These are phyloP conservation scores for Notarius quadriscutis DNA, from an alignment of 2,113 vertebrate genomes.

Conservation along the genomic window DNA sequence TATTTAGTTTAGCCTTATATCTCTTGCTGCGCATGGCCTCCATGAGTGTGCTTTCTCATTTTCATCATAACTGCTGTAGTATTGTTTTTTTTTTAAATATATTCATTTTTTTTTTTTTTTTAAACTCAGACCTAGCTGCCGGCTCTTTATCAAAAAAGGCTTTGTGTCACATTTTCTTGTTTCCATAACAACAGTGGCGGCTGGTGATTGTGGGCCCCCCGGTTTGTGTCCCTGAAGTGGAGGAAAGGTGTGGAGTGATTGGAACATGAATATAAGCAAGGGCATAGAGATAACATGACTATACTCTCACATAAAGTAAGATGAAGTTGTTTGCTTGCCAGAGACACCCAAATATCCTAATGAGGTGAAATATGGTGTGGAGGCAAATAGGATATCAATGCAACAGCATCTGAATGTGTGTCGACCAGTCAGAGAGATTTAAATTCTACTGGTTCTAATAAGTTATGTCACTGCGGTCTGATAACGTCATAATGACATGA, in stretches of 20 bases:
- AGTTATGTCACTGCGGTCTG: not conserved
- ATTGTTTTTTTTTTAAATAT: conserved; percentile 42
- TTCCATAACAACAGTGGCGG: conserved; percentile 81
- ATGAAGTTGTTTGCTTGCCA: conserved; percentile 31
- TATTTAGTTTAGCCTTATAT: not conserved
- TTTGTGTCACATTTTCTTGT: conserved; percentile 76
- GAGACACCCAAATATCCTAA: not conserved
- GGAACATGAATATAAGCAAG: conserved; percentile 50
- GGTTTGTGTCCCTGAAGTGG: conserved; percentile 69
- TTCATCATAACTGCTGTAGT: conserved; percentile 32
- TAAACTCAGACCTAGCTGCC: conserved; percentile 63
- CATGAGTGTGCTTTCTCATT: conserved; percentile 29
- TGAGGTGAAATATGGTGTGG: not conserved
- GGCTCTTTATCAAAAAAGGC: conserved; percentile 56
- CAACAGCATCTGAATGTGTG: not conserved
- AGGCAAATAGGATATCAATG: conserved; percentile 8
- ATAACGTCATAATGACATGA: conserved; percentile 8
- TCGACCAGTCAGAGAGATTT: not conserved
- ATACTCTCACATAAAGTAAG: conserved; percentile 35
- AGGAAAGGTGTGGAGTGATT: conserved; percentile 50
- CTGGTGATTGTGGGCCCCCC: conserved; percentile 60
- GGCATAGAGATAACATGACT: conserved; percentile 40
- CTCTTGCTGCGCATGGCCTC: conserved; percentile 18
- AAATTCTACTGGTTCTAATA: not conserved
- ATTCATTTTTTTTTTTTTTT: conserved; percentile 62